Conservation (phyloP, 2,113 vertebrate genomes). For the Marmota monax region DNA sequence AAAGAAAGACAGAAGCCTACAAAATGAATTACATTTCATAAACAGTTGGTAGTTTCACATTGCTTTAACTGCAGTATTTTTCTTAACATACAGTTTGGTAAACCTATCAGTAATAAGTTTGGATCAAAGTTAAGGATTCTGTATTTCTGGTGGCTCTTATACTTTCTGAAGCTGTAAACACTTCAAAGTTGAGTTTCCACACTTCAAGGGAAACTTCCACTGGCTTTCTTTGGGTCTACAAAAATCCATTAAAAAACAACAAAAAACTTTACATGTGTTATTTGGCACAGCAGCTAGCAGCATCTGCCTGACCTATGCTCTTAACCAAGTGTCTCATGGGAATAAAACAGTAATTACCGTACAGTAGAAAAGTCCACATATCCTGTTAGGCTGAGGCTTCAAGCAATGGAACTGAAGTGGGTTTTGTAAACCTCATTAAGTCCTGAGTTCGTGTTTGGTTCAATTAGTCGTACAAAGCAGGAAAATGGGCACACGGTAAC, state of each 20-base stretch:
- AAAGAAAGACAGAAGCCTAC: neutral
- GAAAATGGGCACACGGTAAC: neutral
- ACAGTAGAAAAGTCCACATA: neutral
- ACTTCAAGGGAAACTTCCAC: neutral
- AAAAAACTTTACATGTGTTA: neutral
- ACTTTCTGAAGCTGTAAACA: neutral
- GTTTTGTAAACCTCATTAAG: neutral
- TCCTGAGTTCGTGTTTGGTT: neutral
- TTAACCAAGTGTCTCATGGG: neutral
- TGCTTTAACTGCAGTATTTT: neutral
- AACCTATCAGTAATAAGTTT: slow-evolving; percentile 11
- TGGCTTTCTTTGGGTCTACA: neutral
- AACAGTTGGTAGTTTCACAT: neutral
- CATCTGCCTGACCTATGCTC: neutral
- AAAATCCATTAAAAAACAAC: neutral
- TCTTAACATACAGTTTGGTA: neutral
- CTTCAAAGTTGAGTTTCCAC: neutral
- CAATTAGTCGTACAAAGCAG: neutral
- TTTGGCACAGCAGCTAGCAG: neutral
- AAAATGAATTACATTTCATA: neutral
- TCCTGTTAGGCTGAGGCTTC: neutral
- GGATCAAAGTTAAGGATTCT: neutral
- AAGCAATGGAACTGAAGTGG: neutral
- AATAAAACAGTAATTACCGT: neutral
- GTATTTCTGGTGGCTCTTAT: neutral